Evolutionary conservation across 2,797 vertebrate genomes (phyloP).

Genomic region (Crocodylus rhombifer): DNA sequence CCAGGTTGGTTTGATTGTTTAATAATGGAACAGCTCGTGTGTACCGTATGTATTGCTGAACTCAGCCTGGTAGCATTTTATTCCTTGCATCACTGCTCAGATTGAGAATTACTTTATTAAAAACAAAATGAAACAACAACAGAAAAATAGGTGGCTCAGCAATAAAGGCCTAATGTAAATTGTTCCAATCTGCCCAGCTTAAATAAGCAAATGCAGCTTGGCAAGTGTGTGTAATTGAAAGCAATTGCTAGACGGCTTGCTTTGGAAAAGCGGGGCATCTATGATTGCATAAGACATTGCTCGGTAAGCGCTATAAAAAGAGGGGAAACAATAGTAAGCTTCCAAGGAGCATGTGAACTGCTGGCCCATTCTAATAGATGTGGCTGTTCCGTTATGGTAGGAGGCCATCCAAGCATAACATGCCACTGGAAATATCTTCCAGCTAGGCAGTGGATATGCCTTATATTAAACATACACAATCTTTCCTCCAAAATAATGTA

Average conservation of each 20-base stretch:
- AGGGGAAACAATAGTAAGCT: not conserved
- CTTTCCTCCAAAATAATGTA: not conserved
- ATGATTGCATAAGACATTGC: not conserved
- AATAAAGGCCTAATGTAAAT: not conserved
- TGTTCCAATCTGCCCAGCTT: not conserved
- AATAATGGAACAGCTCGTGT: accelerated
- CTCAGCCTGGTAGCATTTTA: not conserved
- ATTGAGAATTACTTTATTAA: not conserved
- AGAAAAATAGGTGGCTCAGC: not conserved
- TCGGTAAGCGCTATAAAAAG: not conserved
- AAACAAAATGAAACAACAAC: not conserved
- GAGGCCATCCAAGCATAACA: not conserved
- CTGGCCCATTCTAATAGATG: not conserved
- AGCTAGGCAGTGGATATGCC: not conserved
- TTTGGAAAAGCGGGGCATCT: not conserved
- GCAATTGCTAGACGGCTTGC: not conserved
- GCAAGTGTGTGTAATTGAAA: slow-evolving; percentile 14
- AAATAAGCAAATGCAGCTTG: slow-evolving; percentile 15
- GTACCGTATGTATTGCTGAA: not conserved
- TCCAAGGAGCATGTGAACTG: not conserved
- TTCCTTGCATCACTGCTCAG: not conserved
- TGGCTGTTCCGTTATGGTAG: not conserved
- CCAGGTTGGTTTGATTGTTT: not conserved
- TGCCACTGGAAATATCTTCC: not conserved
- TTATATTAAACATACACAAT: not conserved